Conservation (phyloP, 1,140 invertebrate species). For the Trichonephila clavata region DNA sequence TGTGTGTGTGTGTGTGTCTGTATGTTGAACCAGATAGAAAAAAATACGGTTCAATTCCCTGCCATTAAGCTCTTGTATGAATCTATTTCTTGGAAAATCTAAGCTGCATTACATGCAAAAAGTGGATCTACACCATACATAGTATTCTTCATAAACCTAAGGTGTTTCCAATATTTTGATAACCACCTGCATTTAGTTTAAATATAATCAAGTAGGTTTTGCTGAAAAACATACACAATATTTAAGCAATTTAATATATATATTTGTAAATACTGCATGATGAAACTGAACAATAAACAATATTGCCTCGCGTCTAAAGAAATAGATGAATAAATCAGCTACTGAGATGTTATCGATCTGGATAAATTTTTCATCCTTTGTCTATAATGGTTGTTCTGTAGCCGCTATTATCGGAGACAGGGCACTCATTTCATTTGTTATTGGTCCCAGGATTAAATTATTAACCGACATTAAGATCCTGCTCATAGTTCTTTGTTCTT, state of each 20-base stretch:
- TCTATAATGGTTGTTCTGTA: conserved; percentile 20
- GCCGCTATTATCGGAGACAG: conserved; percentile 24
- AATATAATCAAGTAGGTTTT: background rate
- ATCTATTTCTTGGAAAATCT: too few species aligned
- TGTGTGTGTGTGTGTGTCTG: too few species aligned
- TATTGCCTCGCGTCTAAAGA: background rate
- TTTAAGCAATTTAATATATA: background rate
- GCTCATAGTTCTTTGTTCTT: background rate
- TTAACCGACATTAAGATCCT: conserved; percentile 46
- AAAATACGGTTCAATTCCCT: too few species aligned
- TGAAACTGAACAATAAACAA: background rate
- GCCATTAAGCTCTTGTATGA: too few species aligned
- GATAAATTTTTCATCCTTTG: conserved; percentile 49
- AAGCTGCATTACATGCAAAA: too few species aligned
- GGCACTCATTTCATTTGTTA: conserved; percentile 41
- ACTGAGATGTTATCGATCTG: conserved; percentile 38
- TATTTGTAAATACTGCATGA: too few species aligned
- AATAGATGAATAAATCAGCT: background rate
- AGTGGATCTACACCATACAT: too few species aligned
- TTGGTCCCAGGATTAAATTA: conserved; percentile 53
- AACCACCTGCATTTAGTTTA: background rate
- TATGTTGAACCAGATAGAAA: too few species aligned
- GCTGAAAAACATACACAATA: background rate
- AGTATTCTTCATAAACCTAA: background rate
- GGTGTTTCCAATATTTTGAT: background rate